A percentile compares a stretch with the other conserved stretches of the same genome.
Conservation (phyloP, 2,113 vertebrate species). For the Etheostoma spectabile region DNA sequence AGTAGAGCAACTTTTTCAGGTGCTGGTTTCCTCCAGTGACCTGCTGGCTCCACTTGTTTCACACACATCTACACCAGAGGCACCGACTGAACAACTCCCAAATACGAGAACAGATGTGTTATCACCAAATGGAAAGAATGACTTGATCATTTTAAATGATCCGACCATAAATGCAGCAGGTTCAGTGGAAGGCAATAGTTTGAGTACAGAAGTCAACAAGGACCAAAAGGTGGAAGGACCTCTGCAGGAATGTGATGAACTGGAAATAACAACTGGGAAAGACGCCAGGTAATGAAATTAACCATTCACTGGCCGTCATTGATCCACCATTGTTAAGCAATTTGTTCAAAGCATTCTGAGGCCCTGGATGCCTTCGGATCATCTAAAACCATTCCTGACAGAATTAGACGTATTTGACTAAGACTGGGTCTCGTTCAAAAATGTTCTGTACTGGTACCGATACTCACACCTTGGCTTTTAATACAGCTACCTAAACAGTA, state of each 20-base stretch:
- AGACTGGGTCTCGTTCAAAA: too few relatives aligned
- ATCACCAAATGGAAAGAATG: not conserved
- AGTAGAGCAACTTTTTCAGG: constrained; percentile 69
- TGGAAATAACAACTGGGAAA: not conserved
- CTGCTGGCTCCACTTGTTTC: constrained; percentile 55
- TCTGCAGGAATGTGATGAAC: not conserved
- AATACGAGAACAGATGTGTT: not conserved
- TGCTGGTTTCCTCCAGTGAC: constrained; percentile 71
- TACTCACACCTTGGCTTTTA: too few relatives aligned
- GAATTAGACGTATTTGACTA: not conserved
- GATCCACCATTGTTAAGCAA: not conserved
- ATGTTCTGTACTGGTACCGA: too few relatives aligned
- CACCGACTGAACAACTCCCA: not conserved
- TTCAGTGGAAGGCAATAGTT: not conserved
- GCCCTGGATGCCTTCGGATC: not conserved
- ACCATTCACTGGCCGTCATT: not conserved
- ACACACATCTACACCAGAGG: constrained; percentile 39
- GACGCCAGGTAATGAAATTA: constrained; percentile 34
- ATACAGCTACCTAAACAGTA: too few relatives aligned
- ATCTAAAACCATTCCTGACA: not conserved
- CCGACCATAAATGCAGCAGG: not conserved
- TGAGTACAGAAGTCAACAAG: not conserved
- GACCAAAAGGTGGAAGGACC: not conserved
- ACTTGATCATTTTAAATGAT: not conserved
- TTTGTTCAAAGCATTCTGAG: not conserved